Evolutionary conservation across 2,888 invertebrate species (phyloP), one percentile per base, ranked within the genome.

Genomic region (Pandemis corylana): DNA sequence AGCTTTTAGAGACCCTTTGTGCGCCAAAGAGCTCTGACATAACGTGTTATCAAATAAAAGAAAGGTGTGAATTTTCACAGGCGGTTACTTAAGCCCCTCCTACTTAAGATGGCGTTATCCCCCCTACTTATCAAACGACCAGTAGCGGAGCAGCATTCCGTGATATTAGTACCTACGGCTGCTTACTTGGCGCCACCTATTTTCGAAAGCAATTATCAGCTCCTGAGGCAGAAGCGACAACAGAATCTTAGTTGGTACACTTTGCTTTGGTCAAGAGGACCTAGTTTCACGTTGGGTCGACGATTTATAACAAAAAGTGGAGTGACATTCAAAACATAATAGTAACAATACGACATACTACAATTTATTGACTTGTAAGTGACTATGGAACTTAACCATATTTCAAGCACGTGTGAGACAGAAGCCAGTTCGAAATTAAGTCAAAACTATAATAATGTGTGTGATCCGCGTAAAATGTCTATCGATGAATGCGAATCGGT

Each of bases 51-150:
- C 94, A 93, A 94, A 94, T 93, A 93, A 92, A 93, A 93, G 93
- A 93, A 94, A 94, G 94, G 94, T 94, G 94, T 93, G 93, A 94
- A 94, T 91, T 91, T 93, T 94, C 94, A 89, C 94, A 94, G 91
- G 88, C 90, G 86, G 86, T 83, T 83, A 84, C 79, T 65, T 83
- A 85, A 78, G 91, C 94, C 84, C 91, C 94, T 87, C 94, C 94
- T 87, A 86, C 91, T 88, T 85, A 94, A 93, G 90, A 94, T 94
- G 94, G 94, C 93, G 92, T 85, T 83, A 87, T 88, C 92, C 94
- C 94, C 89, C 84, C 94, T 88, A 84, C 76, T 59, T 62, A 73
- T 56, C 72, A 76, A 83, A 77, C 85, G 89, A 85, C 94, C 94
- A 94, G 91, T 94, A 90, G 88, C 92, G 87, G 84, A 80, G 78